Conservation (phyloP, 2,113 vertebrate species). For the Natator depressus region DNA sequence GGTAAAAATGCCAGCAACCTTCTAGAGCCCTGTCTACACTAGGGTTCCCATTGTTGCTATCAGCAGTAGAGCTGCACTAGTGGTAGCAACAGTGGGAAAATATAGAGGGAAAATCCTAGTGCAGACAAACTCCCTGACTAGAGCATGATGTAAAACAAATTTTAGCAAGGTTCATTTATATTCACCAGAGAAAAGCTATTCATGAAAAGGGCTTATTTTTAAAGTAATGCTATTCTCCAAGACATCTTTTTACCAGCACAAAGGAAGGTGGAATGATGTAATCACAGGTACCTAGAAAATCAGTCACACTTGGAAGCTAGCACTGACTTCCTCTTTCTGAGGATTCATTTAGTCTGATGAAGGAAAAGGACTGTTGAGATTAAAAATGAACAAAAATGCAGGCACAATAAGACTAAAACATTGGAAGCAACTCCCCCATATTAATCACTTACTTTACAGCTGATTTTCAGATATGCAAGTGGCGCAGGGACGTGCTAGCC, state of each 20-base stretch:
- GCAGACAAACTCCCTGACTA: neutral
- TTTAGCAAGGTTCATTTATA: neutral
- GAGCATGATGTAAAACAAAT: neutral
- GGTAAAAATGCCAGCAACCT: neutral
- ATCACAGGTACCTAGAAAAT: neutral
- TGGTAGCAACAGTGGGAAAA: neutral
- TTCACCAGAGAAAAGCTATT: neutral
- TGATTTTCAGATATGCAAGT: neutral
- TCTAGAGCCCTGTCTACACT: neutral
- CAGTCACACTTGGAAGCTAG: neutral
- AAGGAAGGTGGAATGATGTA: neutral
- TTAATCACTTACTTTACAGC: neutral
- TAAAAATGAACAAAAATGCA: neutral
- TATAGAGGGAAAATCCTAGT: neutral
- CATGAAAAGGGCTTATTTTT: neutral
- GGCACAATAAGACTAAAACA: neutral
- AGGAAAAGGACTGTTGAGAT: neutral
- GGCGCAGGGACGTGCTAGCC: too few species aligned
- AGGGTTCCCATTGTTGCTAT: neutral
- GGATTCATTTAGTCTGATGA: rapidly evolving
- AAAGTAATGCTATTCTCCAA: neutral
- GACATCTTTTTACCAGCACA: neutral
- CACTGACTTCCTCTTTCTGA: neutral
- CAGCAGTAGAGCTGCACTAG: neutral
- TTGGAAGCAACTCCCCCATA: neutral